These are phyloP conservation scores for Nemurella pictetii DNA, from an alignment of 2,888 invertebrate species.

Conservation along the genomic window DNA sequence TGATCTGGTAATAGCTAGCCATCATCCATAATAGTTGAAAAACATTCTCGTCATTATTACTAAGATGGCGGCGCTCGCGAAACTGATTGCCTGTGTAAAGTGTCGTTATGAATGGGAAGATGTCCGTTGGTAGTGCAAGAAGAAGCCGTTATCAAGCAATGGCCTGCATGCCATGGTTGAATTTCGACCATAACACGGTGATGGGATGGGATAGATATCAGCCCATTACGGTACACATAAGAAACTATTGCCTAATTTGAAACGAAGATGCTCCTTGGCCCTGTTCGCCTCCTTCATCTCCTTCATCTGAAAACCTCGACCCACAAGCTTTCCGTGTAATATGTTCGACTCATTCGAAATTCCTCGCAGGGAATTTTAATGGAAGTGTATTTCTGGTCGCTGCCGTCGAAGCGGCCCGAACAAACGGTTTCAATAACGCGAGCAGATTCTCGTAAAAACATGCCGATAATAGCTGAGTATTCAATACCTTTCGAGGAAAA, in stretches of 20 bases:
- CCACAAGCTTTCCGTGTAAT: background rate
- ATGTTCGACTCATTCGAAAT: slow-evolving; percentile 2
- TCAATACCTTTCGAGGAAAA: slow-evolving; percentile 8
- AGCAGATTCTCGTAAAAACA: slow-evolving; percentile 21
- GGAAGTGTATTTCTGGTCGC: background rate
- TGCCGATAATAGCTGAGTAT: slow-evolving; percentile 21
- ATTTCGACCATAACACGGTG: slow-evolving; percentile 1
- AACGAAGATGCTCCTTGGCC: slow-evolving; percentile 1
- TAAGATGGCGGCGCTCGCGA: background rate
- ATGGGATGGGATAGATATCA: background rate
- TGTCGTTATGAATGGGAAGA: slow-evolving; percentile 10
- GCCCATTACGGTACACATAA: slow-evolving; percentile 17
- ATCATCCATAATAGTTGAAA: background rate
- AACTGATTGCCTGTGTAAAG: background rate
- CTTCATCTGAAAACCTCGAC: background rate
- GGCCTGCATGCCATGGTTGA: background rate
- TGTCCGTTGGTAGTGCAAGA: background rate
- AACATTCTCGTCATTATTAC: slow-evolving; percentile 8
- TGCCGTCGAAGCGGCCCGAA: background rate
- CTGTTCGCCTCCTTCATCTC: background rate
- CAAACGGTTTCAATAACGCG: slow-evolving; percentile 28
- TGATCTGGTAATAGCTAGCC: slow-evolving; percentile 13
- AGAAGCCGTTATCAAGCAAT: background rate
- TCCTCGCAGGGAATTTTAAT: slow-evolving; percentile 11
- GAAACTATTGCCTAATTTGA: slow-evolving; percentile 17